These are phyloP conservation scores for Macropodus opercularis DNA, from an alignment of 2,797 vertebrate species.

Conservation along the genomic window DNA sequence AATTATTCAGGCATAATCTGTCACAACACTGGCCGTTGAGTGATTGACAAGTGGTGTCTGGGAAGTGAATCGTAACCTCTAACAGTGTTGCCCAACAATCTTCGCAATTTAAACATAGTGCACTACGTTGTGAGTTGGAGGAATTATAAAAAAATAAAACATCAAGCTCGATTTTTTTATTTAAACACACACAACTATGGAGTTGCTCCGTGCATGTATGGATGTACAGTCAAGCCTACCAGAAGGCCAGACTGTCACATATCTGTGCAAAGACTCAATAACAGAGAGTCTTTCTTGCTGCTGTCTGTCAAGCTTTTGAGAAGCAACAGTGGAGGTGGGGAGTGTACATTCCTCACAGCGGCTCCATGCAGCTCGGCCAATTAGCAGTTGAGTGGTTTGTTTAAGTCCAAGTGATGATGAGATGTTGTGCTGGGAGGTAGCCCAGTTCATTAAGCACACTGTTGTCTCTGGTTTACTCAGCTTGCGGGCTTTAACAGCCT, in stretches of 20 bases:
- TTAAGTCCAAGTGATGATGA: slow-evolving; percentile 78
- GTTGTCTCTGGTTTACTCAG: slow-evolving; percentile 79
- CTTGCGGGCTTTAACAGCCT: slow-evolving; percentile 78
- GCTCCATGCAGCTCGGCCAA: slow-evolving; percentile 76
- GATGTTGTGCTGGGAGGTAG: slow-evolving; percentile 77
- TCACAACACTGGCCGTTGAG: neutral
- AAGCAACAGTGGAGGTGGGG: slow-evolving; percentile 72
- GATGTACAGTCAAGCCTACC: slow-evolving; percentile 37
- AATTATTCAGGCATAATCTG: neutral
- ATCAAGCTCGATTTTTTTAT: slow-evolving; percentile 21
- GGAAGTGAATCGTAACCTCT: slow-evolving; percentile 13
- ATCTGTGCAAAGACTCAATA: slow-evolving; percentile 70
- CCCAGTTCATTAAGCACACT: slow-evolving; percentile 79
- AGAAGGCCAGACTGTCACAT: slow-evolving; percentile 71
- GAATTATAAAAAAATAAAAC: neutral
- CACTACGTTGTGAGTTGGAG: slow-evolving; percentile 1
- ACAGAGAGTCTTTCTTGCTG: slow-evolving; percentile 61
- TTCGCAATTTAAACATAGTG: neutral
- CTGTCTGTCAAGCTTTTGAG: slow-evolving; percentile 75
- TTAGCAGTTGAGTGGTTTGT: slow-evolving; percentile 80
- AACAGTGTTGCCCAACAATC: neutral
- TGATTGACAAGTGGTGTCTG: slow-evolving; percentile 32
- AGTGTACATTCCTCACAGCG: slow-evolving; percentile 75
- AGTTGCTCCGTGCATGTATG: slow-evolving; percentile 26
- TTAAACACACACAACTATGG: neutral